A percentile compares a stretch with the other conserved stretches of the same genome.
Conservation (phyloP, 2,113 vertebrate genomes). For the Eubucco bourcierii region DNA sequence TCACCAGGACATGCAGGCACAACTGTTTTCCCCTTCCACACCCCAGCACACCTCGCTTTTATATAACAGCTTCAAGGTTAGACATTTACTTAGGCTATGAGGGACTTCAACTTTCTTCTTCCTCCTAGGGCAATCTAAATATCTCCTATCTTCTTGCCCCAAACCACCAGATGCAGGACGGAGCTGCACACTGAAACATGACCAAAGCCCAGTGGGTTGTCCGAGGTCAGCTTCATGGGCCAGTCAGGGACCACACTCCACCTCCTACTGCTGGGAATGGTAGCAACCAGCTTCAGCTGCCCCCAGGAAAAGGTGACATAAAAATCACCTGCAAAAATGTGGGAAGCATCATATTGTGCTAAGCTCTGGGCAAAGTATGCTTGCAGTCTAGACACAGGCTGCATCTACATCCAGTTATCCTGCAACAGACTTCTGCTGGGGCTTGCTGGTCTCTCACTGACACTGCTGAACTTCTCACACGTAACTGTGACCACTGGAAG, state of each 20-base stretch:
- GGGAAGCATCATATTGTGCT: neutral
- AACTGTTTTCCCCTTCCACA: neutral
- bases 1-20: neutral
- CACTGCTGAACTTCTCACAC: neutral
- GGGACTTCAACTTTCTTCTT: neutral
- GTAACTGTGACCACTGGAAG: neutral
- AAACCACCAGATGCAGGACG: neutral
- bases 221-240: neutral
- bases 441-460: neutral
- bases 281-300: neutral
- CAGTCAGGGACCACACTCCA: rapidly evolving
- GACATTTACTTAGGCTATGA: neutral
- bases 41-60: neutral
- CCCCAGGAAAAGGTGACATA: neutral
- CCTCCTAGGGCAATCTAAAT: neutral
- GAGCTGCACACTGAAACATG: neutral
- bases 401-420: neutral
- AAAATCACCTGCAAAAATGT: neutral
- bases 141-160: neutral
- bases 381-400: neutral
- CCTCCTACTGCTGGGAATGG: neutral
- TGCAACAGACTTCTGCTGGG: neutral
- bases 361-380: neutral
- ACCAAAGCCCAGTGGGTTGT: neutral
- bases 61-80: neutral